Evolutionary conservation across 1,140 invertebrate species (phyloP), one percentile per base, ranked within the genome.

Genomic region (Melanaphis sacchari): DNA sequence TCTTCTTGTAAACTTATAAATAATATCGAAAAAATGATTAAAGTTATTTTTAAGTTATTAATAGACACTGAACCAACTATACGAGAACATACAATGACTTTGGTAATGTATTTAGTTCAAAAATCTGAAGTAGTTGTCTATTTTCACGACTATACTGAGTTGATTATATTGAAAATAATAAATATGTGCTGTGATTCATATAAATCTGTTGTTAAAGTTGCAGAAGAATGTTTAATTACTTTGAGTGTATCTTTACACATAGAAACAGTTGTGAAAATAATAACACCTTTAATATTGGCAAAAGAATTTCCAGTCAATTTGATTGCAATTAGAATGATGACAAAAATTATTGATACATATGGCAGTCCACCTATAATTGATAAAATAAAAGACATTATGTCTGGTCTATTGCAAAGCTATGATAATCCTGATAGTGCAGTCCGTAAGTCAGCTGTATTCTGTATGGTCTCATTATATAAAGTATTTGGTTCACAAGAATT

Each of bases 361-460:
- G 96, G 96, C 5, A 94, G 96, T 38, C 96, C 97, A 93, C 96
- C 97, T 15, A 96, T 97, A 52, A 96, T 98, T 94, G 96, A 97
- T 87, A 96, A 97, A 94, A 96, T 99, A 66, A 95, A 96, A 1
- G 96, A 97, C 93, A 96, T 99, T 89, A 98, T 99, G 97, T 97
- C 97, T 36, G 97, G 97, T 66, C 96, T 99, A 46, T 96, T 98
- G 26, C 97, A 97, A 95, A 98, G 98, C 18, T 99, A 98, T 94
- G 98, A 99, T 95, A 97, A 97, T 95, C 95, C 96, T 36, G 98
- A 99, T 95, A 98, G 98, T 94, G 97, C 97, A 93, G 98, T 99
- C 49, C 96, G 99, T 24, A 99, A 99, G 95, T 98, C 98, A 93
- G 97, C 98, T 24, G 98, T 99, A 2, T 99, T 99, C 95, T 99